Percentiles rank a stretch among this genome's conserved stretches.
These are phyloP conservation scores for Cydia pomonella DNA, from an alignment of 1,140 invertebrate species.

Conservation along the genomic window DNA sequence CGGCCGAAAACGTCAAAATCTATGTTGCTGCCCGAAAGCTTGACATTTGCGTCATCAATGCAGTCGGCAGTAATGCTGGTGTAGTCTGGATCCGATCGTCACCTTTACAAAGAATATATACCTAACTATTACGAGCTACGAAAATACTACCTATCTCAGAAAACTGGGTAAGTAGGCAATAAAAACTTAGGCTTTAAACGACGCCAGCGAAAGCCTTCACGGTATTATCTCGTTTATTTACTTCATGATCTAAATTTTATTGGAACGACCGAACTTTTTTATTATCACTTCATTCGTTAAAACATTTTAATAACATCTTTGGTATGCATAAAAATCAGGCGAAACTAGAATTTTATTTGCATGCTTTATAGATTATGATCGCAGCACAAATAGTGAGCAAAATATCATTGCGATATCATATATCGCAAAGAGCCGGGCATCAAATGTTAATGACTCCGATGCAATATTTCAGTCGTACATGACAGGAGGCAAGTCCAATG, in stretches of 20 bases:
- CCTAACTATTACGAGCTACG: not conserved
- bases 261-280: not conserved
- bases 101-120: too few relatives aligned
- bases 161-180: not conserved
- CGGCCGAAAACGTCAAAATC: too few relatives aligned
- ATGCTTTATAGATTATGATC: not conserved
- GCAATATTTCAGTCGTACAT: slow-evolving; percentile 28
- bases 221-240: not conserved
- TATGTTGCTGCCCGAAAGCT: too few relatives aligned
- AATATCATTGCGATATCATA: not conserved
- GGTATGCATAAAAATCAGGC: not conserved
- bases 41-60: too few relatives aligned
- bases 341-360: not conserved
- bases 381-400: not conserved
- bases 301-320: not conserved
- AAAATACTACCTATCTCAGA: not conserved
- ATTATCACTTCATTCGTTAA: not conserved
- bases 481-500: slow-evolving; percentile 26
- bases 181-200: not conserved
- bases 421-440: slow-evolving; percentile 17
- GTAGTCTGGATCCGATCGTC: too few relatives aligned
- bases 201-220: not conserved
- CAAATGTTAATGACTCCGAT: slow-evolving; percentile 23
- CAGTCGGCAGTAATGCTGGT: too few relatives aligned
- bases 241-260: not conserved